These are phyloP conservation scores for Mythimna ferrago DNA, from an alignment of 2,888 invertebrate genomes.

Conservation along the genomic window DNA sequence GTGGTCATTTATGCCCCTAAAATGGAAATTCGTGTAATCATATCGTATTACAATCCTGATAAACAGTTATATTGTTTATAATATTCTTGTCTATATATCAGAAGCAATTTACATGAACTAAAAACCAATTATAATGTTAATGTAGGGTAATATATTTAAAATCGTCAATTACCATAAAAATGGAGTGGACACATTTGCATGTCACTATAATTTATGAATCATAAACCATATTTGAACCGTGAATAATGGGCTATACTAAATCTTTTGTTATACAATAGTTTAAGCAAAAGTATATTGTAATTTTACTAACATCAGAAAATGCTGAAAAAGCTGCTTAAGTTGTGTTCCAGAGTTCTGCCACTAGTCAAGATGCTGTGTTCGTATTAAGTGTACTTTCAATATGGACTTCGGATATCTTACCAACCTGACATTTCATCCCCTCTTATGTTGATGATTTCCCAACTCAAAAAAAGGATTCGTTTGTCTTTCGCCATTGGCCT, in stretches of 20 bases:
- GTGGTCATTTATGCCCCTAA: neutral
- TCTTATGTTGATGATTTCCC: too few relatives aligned
- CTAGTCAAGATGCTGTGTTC: too few relatives aligned
- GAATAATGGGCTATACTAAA: neutral
- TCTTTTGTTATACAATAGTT: neutral
- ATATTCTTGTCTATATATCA: constrained; percentile 7
- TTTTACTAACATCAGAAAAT: too few relatives aligned
- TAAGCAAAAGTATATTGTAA: neutral
- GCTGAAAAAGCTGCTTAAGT: too few relatives aligned
- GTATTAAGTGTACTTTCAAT: too few relatives aligned
- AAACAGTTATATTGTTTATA: neutral
- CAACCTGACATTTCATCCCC: too few relatives aligned
- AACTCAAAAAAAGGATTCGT: too few relatives aligned
- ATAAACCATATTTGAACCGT: neutral
- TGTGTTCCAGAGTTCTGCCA: too few relatives aligned
- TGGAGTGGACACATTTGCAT: neutral
- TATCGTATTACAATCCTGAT: constrained; percentile 1
- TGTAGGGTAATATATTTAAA: neutral
- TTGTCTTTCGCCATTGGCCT: too few relatives aligned
- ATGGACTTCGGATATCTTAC: too few relatives aligned
- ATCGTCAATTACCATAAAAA: constrained; percentile 6
- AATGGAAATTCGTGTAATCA: neutral
- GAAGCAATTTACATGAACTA: constrained; percentile 23
- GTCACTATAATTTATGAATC: constrained; percentile 1
- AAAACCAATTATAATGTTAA: constrained; percentile 10